Base-by-base conservation (phyloP, 2,797 vertebrate genomes). In the Anguilla obscura region DNA sequence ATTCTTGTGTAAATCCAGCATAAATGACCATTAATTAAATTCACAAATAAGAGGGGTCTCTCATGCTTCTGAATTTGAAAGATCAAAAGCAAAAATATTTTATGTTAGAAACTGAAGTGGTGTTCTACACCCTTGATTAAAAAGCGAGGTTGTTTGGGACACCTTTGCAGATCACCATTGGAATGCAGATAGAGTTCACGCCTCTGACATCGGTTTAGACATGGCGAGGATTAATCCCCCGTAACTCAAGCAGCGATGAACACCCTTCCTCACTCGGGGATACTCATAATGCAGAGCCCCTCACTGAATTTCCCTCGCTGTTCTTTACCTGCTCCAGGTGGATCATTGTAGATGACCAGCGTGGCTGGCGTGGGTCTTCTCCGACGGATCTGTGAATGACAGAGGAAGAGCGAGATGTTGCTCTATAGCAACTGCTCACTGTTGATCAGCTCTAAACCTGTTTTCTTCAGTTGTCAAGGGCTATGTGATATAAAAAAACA, bases 341-440 rank as follows among this genome's bases (percentile, higher is more conserved):
- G 95, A 0, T 97, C 97, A 54, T 96, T 97, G 94, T 97, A 96
- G 93, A 98, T 97, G 92, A 97, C 96, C 0, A 97, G 95, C 0
- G 97, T 97, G 86, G 97, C 97, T 91, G 97, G 97, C 0, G 97
- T 98, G 0, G 97, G 97, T 92, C 97, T 95, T 90, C 97, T 94
- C 94, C 96, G 97, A 91, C 97, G 96, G 92, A 98, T 98, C 97
- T 98, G 94, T 89, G 90, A 91, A 91, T 84, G 86, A 89, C 56
- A 94, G 0, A 87, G 3, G 92, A 84, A 5, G 1, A 33, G 36
- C 84, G 40, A 16, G 27, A 50, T 54, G 9, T 45, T 27, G 16
- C 33, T 36, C 36, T 3, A 79, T 4, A 3, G 40, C 76, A 16
- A 12, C 36, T 45, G 9, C 8, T 24, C 40, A 21, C 10, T 14